These are phyloP conservation scores for Bombus fervidus DNA, from an alignment of 1,140 invertebrate species.

Conservation along the genomic window DNA sequence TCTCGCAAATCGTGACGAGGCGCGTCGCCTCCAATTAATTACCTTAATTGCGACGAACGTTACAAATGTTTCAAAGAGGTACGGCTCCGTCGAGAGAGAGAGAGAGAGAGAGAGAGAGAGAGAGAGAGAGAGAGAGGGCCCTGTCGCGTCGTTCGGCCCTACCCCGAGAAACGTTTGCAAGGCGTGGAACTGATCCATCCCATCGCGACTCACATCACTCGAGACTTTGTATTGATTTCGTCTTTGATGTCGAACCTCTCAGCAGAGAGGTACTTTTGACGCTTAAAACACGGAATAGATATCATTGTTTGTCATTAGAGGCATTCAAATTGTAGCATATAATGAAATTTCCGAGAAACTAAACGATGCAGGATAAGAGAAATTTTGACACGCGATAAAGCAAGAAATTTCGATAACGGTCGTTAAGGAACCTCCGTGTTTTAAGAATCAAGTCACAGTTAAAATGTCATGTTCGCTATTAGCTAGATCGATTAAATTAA, in stretches of 20 bases:
- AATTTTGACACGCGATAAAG: not conserved
- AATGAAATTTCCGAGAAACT: not conserved
- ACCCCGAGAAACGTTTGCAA: conserved; percentile 80
- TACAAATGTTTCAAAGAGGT: conserved; percentile 79
- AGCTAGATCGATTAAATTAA: conserved; percentile 25
- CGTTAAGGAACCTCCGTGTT: not conserved
- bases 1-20: conserved; percentile 50
- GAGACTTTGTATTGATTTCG: not conserved
- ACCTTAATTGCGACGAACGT: conserved; percentile 75
- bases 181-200: conserved; percentile 46
- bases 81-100: not conserved
- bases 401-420: not conserved
- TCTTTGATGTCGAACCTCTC: not conserved
- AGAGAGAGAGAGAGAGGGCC: not conserved
- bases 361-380: not conserved
- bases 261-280: not conserved
- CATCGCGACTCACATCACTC: not conserved
- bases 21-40: conserved; percentile 54
- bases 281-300: conserved; percentile 21
- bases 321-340: not conserved
- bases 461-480: conserved; percentile 5
- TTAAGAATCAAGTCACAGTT: conserved; percentile 3
- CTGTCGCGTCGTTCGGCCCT: conserved; percentile 39
- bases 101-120: not conserved
- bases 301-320: not conserved